Evolutionary conservation across 2,888 invertebrate genomes (phyloP), one percentile per base, ranked within the genome.

Genomic region (Temnothorax rugatulus): DNA sequence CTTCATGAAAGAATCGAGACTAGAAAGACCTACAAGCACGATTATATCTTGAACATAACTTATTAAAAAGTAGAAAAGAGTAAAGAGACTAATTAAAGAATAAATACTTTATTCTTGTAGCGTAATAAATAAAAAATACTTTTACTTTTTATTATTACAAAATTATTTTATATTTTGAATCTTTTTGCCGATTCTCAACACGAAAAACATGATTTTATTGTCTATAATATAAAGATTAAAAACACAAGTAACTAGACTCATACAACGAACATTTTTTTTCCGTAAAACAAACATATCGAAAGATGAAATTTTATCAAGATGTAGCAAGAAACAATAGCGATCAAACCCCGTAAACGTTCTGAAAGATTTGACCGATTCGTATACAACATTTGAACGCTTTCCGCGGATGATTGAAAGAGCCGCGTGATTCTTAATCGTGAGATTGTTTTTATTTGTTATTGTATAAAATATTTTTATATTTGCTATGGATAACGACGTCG

Each of bases 371-470:
- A 41, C 9, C 18, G 15, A 68, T 68, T 77, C 11, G 25, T 13
- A 11, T 9, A 47, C 21, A 76, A 66, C 7, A 54, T 66, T 41
- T 25, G 29, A 77, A 52, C 29, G n/a, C 7, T 68, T 68, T 41
- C n/a, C n/a, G 11, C 15, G 41, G 5, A 34, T 34, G 38, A 77
- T 66, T n/a, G 41, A 25, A 47, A 13, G 21, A n/a, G 5, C n/a
- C 21, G 8, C 25, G 15, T 44, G 25, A 52, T 52, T 59, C 15
- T 25, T 11, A 29, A 57, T n/a, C n/a, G 25, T 68, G 54, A 64
- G 68, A 25, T 54, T 13, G n/a, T 66, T 57, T 77, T 57, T 50
- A 57, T 57, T 69, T 21, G 34, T 8, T 21, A n/a, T 79, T 54
- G 29, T 57, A 68, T 34, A 34, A 59, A 34, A 77, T 61, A 59